Evolutionary conservation across 1,140 invertebrate genomes (phyloP).

Genomic region (Aphis craccivora): DNA sequence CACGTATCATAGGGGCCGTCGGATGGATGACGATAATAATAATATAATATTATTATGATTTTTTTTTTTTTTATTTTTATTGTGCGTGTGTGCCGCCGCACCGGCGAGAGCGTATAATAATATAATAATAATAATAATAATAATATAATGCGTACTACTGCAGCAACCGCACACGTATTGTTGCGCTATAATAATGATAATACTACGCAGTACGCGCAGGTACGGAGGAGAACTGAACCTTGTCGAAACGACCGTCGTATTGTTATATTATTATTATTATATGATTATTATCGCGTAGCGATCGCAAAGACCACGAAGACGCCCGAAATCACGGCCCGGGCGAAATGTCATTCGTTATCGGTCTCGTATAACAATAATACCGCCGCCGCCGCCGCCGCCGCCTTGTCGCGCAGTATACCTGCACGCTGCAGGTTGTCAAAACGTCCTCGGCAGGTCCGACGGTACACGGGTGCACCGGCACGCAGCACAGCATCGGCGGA

Average conservation of each 20-base stretch:
- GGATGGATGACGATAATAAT: not conserved
- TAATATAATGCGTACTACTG: not conserved
- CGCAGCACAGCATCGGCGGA: too few relatives aligned
- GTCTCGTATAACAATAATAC: not conserved
- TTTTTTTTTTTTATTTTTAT: not conserved
- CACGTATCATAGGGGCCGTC: not conserved
- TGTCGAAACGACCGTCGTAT: not conserved
- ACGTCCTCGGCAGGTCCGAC: not conserved
- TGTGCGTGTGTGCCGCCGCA: too few relatives aligned
- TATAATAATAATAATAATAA: not conserved
- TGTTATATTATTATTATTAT: not conserved
- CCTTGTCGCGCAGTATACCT: too few relatives aligned
- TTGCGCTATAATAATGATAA: not conserved
- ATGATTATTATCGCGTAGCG: not conserved
- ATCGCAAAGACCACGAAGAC: not conserved
- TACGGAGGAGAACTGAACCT: not conserved
- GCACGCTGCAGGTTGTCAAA: not conserved
- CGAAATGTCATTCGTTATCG: constrained; percentile 1
- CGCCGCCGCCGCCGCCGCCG: too few relatives aligned
- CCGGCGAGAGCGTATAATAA: not conserved
- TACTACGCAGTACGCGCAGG: too few relatives aligned
- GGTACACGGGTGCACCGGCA: too few relatives aligned
- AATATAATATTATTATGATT: not conserved
- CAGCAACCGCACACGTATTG: not conserved
- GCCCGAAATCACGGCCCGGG: not conserved